These are phyloP conservation scores for Edolisoma coerulescens DNA, from an alignment of 2,113 vertebrate species.

Conservation along the genomic window DNA sequence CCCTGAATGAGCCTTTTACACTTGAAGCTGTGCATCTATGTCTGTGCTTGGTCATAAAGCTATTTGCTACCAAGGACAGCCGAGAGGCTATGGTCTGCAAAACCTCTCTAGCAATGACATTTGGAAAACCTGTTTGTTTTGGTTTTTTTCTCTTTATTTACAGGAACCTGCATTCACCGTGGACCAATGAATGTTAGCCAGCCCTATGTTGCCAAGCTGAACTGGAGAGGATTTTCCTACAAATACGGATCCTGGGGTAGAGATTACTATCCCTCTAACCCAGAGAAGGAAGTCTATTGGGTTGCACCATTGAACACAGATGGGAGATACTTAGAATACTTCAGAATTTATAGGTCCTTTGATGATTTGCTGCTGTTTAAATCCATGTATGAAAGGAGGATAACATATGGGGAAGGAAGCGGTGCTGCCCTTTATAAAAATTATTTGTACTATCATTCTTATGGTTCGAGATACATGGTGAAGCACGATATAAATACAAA, in stretches of 20 bases:
- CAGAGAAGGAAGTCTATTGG: conserved; percentile 74
- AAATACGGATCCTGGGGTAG: conserved; percentile 85
- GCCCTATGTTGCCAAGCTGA: conserved; percentile 78
- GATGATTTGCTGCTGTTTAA: conserved; percentile 78
- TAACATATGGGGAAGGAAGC: conserved; percentile 74
- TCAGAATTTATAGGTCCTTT: conserved; percentile 71
- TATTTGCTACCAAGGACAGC: background rate
- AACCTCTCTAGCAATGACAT: background rate
- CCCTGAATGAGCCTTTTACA: background rate
- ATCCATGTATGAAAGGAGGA: background rate
- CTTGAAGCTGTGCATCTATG: background rate
- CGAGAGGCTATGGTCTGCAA: background rate
- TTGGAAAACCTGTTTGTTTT: background rate
- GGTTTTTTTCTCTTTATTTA: background rate
- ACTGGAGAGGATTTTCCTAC: conserved; percentile 76
- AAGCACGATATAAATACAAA: conserved; percentile 67
- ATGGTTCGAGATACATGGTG: conserved; percentile 37
- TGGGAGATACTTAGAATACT: conserved; percentile 57
- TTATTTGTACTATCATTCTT: conserved; percentile 78
- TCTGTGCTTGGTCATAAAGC: background rate
- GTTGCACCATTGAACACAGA: conserved; percentile 73
- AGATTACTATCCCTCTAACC: conserved; percentile 64
- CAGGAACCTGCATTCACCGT: conserved; percentile 71
- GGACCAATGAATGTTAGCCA: conserved; percentile 75
- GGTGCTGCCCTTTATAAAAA: conserved; percentile 76